Base-by-base conservation (phyloP, 2,113 vertebrate genomes). In the Nettapus auritus region DNA sequence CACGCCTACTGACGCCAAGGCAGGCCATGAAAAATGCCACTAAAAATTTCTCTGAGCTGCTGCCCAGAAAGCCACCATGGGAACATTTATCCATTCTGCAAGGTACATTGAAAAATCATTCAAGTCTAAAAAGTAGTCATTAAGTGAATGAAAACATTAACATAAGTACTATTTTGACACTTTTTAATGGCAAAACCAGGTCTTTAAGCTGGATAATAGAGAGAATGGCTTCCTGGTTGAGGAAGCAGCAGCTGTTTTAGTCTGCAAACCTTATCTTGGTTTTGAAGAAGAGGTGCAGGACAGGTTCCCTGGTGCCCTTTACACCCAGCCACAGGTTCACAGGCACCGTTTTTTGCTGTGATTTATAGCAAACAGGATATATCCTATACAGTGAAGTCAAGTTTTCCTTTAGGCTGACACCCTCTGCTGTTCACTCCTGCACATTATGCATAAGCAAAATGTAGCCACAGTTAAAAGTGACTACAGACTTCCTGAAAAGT, bases 361-460 rank as follows among this genome's bases (percentile, higher is more conserved):
- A 73, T 40, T 38, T 34, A 26, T 16, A 48, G 40, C 57, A 53
- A 96, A 69, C 9, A 52, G 55, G 46, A 55, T 13, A 3, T 36
- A 40, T 21, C 57, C 46, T 48, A 44, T 19, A 33, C 1, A 36
- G 7, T 21, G 19, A 55, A 38, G 28, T 63, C 59, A n/a, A 17
- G 64, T 95, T 95, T 96, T 89, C 87, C 71, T 96, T 96, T 89
- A 88, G 82, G 46, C 87, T 89, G 88, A 90, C 95, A 93, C 94
- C 95, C 89, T 94, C 96, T 96, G 23, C 94, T 96, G 93, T 96
- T 94, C 96, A 81, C 20, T 96, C 20, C 55, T 48, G 71, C 14
- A 67, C 74, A 63, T 50, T 42, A 69, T 82, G 22, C 46, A 46
- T 16, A 34, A 89, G 46, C 5, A 66, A 80, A 85, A 83, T 2